Conservation (phyloP, 2,888 invertebrate species). For the Willowsia nigromaculata region DNA sequence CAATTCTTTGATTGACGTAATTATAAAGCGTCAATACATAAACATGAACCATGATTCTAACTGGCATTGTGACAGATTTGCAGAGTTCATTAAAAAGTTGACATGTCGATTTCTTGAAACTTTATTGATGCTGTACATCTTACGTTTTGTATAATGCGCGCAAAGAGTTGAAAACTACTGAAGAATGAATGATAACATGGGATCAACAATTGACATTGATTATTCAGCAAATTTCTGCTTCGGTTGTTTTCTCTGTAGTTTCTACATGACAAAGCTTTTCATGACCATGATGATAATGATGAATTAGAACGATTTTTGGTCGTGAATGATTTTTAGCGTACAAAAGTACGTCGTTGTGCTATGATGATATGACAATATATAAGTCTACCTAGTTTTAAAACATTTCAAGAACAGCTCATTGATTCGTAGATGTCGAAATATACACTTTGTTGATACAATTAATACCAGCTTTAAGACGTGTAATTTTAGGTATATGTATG, state of each 20-base stretch:
- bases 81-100: slow-evolving; percentile 62
- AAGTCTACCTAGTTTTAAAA: not conserved
- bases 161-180: not conserved
- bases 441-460: too few relatives aligned
- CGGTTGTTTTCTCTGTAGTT: slow-evolving; percentile 58
- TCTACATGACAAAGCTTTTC: slow-evolving; percentile 50
- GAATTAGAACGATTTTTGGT: slow-evolving; percentile 60
- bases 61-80: slow-evolving; percentile 2
- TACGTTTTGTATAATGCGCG: not conserved
- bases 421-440: not conserved
- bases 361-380: not conserved
- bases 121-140: not conserved
- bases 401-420: not conserved
- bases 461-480: too few relatives aligned
- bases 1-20: too few relatives aligned
- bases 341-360: slow-evolving; percentile 43
- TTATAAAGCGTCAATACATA: not conserved
- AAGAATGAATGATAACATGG: not conserved
- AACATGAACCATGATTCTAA: not conserved
- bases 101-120: slow-evolving; percentile 52
- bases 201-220: slow-evolving; percentile 66
- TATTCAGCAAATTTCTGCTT: slow-evolving; percentile 70
- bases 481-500: too few relatives aligned
- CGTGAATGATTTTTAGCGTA: slow-evolving; percentile 54
- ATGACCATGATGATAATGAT: slow-evolving; percentile 16